Evolutionary conservation across 2,888 invertebrate genomes (phyloP).

Genomic region (Alcis repandata): DNA sequence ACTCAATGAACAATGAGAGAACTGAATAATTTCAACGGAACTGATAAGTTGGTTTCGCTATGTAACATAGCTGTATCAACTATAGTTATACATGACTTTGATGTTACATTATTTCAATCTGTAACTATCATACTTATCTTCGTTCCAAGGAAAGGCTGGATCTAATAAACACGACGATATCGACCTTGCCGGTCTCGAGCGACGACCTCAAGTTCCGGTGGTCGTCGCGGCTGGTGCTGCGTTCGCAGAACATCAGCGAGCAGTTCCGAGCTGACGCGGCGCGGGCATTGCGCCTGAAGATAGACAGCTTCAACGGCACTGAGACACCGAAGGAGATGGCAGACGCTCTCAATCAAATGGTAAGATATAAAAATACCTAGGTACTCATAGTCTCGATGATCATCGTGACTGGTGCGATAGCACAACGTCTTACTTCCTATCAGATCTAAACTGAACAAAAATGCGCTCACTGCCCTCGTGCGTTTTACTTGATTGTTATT

Average conservation of each 20-base stretch:
- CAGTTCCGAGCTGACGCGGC: slow-evolving; percentile 56
- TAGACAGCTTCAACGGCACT: slow-evolving; percentile 63
- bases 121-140: background rate
- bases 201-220: slow-evolving; percentile 67
- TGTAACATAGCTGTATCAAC: no score
- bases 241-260: slow-evolving; percentile 49
- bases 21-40: no score
- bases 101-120: no score
- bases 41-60: no score
- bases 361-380: slow-evolving; percentile 47
- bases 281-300: slow-evolving; percentile 53
- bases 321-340: slow-evolving; percentile 61
- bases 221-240: slow-evolving; percentile 68
- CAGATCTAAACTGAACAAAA: no score
- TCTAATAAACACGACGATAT: slow-evolving; percentile 60
- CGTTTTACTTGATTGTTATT: no score
- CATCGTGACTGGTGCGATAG: no score
- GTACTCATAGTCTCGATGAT: background rate
- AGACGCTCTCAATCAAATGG: slow-evolving; percentile 69
- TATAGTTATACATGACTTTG: no score
- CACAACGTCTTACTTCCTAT: no score
- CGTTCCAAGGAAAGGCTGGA: slow-evolving; percentile 64
- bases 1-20: no score
- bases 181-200: slow-evolving; percentile 63
- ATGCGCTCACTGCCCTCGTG: no score